Base-by-base conservation (phyloP, 2,888 invertebrate species). In the Alloscopus bannaensis region DNA sequence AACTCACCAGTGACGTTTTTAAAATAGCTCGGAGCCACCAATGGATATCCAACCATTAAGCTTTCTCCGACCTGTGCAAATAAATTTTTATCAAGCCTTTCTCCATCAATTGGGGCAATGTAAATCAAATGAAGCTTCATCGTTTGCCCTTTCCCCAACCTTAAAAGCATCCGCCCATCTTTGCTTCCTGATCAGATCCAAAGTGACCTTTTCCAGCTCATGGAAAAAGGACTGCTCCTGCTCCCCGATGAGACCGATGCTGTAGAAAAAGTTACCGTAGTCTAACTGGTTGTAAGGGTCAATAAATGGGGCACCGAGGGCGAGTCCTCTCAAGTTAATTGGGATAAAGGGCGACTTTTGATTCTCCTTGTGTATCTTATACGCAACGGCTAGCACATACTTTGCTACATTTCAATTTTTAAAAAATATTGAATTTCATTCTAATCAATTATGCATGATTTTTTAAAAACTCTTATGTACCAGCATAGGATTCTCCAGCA, bases 401-500 rank as follows among this genome's bases (percentile, higher is more conserved):
- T 82, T 82, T 1, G 80, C 83, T 78, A 22, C 0, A n/a, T n/a
- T n/a, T n/a, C n/a, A n/a, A n/a, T n/a, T n/a, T n/a, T n/a, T n/a
- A n/a, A 64, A 64, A 28, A 72, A 52, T 8, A 62, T 45, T 40
- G 31, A 45, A 11, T 50, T 50, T 22, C 50, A 47, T 50, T 8
- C 52, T 1, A 26, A 57, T 29, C 29, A 3, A 3, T 57, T 20
- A 55, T 24, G 4, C 59, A 66, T 29, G 3, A 55, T 50, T 55
- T 22, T 85, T 68, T 6, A 52, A 22, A 69, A 45, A 90, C 71
- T 90, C 88, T 82, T 90, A 84, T 90, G 6, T 91, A 26, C 91
- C 96, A 42, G 92, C 96, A 87, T 96, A 96, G 0, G 95, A 95
- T 89, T 97, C 97, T 0, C 97, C 97, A 0, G 95, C 93, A 0